These are phyloP conservation scores for Saturnia japonica DNA, from an alignment of 2,888 invertebrate species.

Conservation along the genomic window DNA sequence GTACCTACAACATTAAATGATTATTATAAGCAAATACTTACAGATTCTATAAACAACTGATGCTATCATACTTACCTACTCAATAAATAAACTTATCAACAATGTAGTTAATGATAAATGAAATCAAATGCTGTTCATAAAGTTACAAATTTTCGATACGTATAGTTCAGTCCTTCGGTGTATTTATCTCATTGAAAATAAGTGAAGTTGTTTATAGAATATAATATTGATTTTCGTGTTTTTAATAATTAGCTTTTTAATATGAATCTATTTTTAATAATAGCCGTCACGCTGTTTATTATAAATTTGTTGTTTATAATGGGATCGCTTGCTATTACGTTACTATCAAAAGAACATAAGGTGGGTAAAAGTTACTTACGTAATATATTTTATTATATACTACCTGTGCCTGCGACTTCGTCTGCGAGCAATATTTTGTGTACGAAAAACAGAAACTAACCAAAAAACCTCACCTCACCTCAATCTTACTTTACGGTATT, in stretches of 20 bases:
- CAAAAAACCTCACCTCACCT: too few species aligned
- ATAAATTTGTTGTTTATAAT: slow-evolving; percentile 49
- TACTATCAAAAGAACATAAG: slow-evolving; percentile 34
- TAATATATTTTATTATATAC: neutral
- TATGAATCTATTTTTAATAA: slow-evolving; percentile 41
- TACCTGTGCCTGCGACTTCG: too few species aligned
- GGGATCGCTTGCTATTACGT: slow-evolving; percentile 43
- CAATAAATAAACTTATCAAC: neutral
- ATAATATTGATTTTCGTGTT: slow-evolving; percentile 7
- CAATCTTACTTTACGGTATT: too few species aligned
- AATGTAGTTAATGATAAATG: slow-evolving; percentile 7
- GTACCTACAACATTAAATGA: neutral
- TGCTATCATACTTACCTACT: neutral
- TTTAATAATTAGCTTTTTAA: slow-evolving; percentile 4
- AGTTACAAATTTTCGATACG: neutral
- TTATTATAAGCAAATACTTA: neutral
- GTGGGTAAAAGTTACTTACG: slow-evolving; percentile 34
- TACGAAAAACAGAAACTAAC: too few species aligned
- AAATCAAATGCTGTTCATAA: neutral
- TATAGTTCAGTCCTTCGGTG: neutral
- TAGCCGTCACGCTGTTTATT: slow-evolving; percentile 38
- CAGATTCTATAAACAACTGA: neutral
- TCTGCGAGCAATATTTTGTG: too few species aligned
- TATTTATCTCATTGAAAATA: neutral
- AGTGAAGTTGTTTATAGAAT: neutral